Evolutionary conservation across 2,888 invertebrate genomes (phyloP), one percentile per base, ranked within the genome.

Genomic region (Ophion ventricosus): DNA sequence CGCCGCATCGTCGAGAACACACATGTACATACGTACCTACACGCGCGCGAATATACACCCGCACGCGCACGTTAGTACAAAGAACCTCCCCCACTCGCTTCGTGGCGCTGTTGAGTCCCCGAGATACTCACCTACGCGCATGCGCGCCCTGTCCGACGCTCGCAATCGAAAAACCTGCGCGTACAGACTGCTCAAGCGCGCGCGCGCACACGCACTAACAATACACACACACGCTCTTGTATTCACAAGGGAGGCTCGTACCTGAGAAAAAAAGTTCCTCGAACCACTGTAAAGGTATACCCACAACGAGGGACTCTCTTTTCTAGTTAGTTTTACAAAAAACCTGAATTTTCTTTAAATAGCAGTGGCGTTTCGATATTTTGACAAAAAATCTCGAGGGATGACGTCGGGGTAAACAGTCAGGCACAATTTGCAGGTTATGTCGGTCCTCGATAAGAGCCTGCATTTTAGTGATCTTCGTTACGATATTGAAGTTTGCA

Each of bases 121-220:
- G 56, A 40, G 74, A 69, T 64, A 80, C 83, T 67, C 69, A 77
- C 74, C 80, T 80, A 25, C 26, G 83, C 85, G 85, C 85, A 85
- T 83, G 85, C 83, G 85, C 83, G 43, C 69, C 25, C 56, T 25
- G 20, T 64, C 57, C 54, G n/a, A 63, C 75, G 67, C 59, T 75
- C 66, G 35, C 25, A 59, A 63, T 26, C 49, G 56, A 57, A 72
- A 29, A 43, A 1, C 14, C 43, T 43, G 43, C 43, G 43, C 54
- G 35, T 43, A 23, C 63, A 59, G 79, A 63, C 14, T 70, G 54
- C 69, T 10, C 10, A 4, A 7, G 26, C 67, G 17, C 54, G 56
- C 82, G 54, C 81, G 25, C 43, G 0, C 4, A 1, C 25, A 69
- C n/a, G n/a, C n/a, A n/a, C n/a, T n/a, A n/a, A n/a, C n/a, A n/a